These are phyloP conservation scores for Aviceda subcristata DNA, from an alignment of 2,113 vertebrate species.

Conservation along the genomic window DNA sequence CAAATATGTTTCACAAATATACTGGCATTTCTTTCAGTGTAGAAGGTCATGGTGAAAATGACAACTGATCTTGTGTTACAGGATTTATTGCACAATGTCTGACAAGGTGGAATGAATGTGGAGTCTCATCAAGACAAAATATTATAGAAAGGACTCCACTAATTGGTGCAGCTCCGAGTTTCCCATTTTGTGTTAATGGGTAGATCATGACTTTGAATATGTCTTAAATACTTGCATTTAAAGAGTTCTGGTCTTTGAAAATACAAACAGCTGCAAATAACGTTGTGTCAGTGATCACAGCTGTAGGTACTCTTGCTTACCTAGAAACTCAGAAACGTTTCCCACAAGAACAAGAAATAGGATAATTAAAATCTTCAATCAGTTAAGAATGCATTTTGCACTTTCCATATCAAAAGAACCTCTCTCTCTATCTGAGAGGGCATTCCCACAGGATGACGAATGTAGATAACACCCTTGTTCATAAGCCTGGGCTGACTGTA, in stretches of 20 bases:
- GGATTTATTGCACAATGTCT: neutral
- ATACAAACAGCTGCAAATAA: neutral
- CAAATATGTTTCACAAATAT: neutral
- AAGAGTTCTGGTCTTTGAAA: neutral
- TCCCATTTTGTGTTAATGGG: neutral
- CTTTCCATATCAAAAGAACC: neutral
- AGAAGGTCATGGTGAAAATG: neutral
- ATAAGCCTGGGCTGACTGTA: rapidly evolving
- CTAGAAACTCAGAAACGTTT: neutral
- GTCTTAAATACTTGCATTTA: neutral
- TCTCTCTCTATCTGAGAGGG: neutral
- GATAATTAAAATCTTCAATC: neutral
- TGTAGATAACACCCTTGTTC: neutral
- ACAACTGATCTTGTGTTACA: neutral
- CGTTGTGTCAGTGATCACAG: neutral
- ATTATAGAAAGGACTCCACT: neutral
- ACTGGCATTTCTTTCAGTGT: neutral
- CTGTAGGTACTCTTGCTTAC: neutral
- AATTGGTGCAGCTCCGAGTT: neutral
- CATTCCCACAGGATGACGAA: neutral
- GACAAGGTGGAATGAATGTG: neutral
- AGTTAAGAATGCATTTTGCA: neutral
- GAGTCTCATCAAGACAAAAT: neutral
- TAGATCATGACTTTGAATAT: neutral
- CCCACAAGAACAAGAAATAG: neutral